Conservation (phyloP, 2,113 vertebrate species). For the Sorex fumeus region DNA sequence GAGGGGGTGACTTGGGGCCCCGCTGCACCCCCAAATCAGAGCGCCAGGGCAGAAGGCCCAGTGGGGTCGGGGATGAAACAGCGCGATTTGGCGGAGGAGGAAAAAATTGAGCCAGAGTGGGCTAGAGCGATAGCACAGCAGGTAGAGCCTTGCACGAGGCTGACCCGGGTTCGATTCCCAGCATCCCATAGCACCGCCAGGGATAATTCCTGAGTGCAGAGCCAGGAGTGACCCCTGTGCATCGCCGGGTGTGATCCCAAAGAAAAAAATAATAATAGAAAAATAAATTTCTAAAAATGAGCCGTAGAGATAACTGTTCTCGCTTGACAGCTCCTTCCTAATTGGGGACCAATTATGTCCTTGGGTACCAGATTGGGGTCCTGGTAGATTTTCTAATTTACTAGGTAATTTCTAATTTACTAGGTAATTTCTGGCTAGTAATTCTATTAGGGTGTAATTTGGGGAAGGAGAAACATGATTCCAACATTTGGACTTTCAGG, state of each 20-base stretch:
- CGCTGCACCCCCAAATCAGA: not conserved
- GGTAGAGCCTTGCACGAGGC: too few relatives aligned
- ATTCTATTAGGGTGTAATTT: conserved; percentile 87
- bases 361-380: conserved; percentile 89
- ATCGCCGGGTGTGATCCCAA: too few relatives aligned
- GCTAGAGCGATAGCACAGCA: too few relatives aligned
- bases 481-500: conserved; percentile 83
- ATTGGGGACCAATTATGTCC: conserved; percentile 90
- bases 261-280: too few relatives aligned
- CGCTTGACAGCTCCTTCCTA: conserved; percentile 90
- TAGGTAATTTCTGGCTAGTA: conserved; percentile 89
- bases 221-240: too few relatives aligned
- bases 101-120: too few relatives aligned
- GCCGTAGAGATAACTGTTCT: conserved; percentile 83
- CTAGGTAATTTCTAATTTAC: conserved; percentile 89
- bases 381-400: conserved; percentile 88
- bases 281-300: too few relatives aligned
- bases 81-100: conserved; percentile 56
- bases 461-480: conserved; percentile 83
- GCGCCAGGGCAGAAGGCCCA: not conserved
- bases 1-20: too few relatives aligned
- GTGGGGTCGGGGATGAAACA: conserved; percentile 12
- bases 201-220: too few relatives aligned
- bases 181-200: too few relatives aligned
- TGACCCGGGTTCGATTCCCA: too few relatives aligned